Evolutionary conservation across 2,888 invertebrate species (phyloP), one percentile per base, ranked within the genome.

Genomic region (Xanthia icteritia): DNA sequence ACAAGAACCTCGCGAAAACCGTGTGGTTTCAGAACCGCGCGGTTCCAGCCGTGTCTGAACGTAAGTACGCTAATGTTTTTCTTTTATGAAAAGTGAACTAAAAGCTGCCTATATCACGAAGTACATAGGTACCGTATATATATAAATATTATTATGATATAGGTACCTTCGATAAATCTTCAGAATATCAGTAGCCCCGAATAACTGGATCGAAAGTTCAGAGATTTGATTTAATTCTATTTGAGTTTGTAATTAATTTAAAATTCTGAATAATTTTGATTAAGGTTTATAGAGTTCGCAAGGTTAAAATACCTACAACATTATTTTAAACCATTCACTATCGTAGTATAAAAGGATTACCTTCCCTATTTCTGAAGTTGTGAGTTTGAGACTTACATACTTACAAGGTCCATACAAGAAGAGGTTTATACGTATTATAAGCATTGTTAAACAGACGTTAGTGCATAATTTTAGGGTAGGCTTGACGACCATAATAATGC

Each of bases 161-260:
- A 61, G 0, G 2, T 36, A 5, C 3, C 45, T 76, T 48, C 13
- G 54, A 70, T 61, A 77, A 73, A 74, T 76, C 60, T 81, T 71
- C 13, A 54, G 54, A 76, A 71, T 86, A 85, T 86, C 81, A 72
- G 63, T 79, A 64, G 64, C 63, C 54, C 68, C 65, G n/a, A 77
- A 78, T 60, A 83, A 80, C 36, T n/a, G 66, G 58, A 69, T 80
- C 48, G 60, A 74, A 83, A 85, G 74, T 81, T 85, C 58, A 56
- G 42, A 73, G 69, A 75, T 85, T 73, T 81, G 63, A 83, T 76
- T 74, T 77, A 81, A 83, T 83, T 77, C n/a, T 74, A 68, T 77
- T 86, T 66, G 63, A 83, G 72, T 81, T 83, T 68, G 9, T 63
- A 48, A 80, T 80, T 73, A 69, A 73, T 79, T 84, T 79, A 74